These are phyloP conservation scores for Tonatia bakeri DNA, from an alignment of 2,113 vertebrate genomes.

Conservation along the genomic window DNA sequence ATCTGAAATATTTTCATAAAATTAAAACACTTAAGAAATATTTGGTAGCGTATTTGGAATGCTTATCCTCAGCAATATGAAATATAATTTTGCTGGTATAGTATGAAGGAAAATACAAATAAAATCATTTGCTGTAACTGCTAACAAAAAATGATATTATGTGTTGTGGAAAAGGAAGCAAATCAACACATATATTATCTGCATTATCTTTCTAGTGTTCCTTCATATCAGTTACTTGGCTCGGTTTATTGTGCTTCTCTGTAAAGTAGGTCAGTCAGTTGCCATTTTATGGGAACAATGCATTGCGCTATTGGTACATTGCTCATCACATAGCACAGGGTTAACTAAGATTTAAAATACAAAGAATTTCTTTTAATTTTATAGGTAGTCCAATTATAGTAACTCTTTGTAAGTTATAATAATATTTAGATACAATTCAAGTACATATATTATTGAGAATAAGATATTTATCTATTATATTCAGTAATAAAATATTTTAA, in stretches of 20 bases:
- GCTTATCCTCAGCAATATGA: conserved; percentile 29
- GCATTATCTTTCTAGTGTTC: background rate
- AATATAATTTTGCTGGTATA: conserved; percentile 51
- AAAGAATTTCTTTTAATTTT: background rate
- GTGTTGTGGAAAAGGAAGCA: conserved; percentile 31
- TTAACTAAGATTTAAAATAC: conserved; percentile 47
- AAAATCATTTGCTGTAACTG: conserved; percentile 46
- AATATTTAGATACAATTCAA: conserved; percentile 24
- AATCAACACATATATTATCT: conserved; percentile 28
- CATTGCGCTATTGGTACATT: background rate
- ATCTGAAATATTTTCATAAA: conserved; percentile 52
- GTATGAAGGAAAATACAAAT: conserved; percentile 59
- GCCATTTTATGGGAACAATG: background rate
- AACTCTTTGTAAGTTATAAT: background rate
- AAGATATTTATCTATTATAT: background rate
- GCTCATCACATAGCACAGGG: background rate
- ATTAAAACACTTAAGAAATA: conserved; percentile 12
- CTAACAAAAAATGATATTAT: conserved; percentile 34
- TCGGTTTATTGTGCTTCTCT: background rate
- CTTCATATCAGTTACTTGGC: background rate
- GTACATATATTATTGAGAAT: background rate
- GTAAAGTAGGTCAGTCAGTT: background rate
- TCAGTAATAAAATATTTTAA: conserved; percentile 8
- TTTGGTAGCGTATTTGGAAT: background rate
- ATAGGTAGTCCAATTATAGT: background rate